phyloP scores from a whole-genome alignment of 1,140 invertebrate genomes.

The Andrena cerasifolii region DNA sequence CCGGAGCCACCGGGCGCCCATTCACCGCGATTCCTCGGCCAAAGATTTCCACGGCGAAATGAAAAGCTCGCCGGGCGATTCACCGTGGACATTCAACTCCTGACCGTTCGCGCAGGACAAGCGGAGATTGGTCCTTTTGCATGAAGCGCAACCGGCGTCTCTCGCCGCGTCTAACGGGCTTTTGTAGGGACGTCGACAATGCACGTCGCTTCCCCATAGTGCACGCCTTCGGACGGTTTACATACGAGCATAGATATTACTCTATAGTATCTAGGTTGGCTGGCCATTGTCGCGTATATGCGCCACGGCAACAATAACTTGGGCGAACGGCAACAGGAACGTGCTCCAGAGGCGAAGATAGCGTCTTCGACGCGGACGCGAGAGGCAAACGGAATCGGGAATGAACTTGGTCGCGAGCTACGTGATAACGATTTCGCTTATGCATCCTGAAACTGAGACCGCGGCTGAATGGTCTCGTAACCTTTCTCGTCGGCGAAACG shows the following conservation, averaged over 20 bases:
- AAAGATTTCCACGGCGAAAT: neutral
- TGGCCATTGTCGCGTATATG: slow-evolving; percentile 49
- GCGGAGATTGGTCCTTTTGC: slow-evolving; percentile 49
- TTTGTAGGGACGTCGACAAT: slow-evolving; percentile 44
- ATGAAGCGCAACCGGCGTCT: slow-evolving; percentile 44
- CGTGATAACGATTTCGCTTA: slow-evolving; percentile 17
- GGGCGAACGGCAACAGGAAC: slow-evolving; percentile 46
- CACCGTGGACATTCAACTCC: slow-evolving; percentile 30
- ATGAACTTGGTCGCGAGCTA: slow-evolving; percentile 25
- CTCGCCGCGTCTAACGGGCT: slow-evolving; percentile 50
- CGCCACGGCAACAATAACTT: slow-evolving; percentile 48
- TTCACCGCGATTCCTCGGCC: neutral
- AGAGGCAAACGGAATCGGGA: slow-evolving; percentile 35
- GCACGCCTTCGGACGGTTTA: slow-evolving; percentile 28
- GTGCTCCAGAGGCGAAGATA: slow-evolving; percentile 47
- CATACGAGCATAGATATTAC: slow-evolving; percentile 53
- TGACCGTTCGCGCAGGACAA: slow-evolving; percentile 11
- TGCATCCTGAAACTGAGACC: neutral
- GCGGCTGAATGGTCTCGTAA: neutral
- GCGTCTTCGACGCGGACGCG: slow-evolving; percentile 40
- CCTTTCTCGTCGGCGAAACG: too few species aligned
- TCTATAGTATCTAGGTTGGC: slow-evolving; percentile 46
- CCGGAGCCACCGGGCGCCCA: neutral
- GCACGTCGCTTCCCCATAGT: slow-evolving; percentile 6
- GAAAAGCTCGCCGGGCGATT: slow-evolving; percentile 39